Evolutionary conservation across 2,113 vertebrate genomes (phyloP), one percentile per base, ranked within the genome.

Genomic region (Mustelus asterias): DNA sequence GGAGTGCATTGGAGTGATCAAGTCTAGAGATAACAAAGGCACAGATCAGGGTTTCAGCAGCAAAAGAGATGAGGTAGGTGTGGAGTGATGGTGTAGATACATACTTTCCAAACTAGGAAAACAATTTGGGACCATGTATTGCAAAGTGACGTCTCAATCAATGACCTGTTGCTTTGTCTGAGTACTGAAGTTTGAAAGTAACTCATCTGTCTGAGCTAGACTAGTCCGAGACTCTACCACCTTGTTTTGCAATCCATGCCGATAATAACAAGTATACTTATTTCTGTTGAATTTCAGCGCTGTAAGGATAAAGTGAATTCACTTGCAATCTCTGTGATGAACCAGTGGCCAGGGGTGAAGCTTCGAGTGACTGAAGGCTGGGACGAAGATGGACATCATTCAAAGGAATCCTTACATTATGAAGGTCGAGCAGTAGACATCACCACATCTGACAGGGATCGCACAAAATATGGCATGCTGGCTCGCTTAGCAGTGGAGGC

Each of bases 361-460:
- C 97, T 99, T 11, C 97, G 99, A 94, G 99, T 99, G 96, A 99
- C 99, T 0, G 99, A 99, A 96, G 99, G 99, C 96, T 99, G 99
- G 99, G 99, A 99, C 0, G 99, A 99, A 96, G 99, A 99, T 0
- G 99, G 99, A 1, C 98, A 99, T 96, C 99, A 99, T 96, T 98
- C 98, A 33, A 97, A 98, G 0, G 98, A 98, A 96, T 99, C 99
- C 0, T 98, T 99, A 95, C 99, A 99, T 97, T 99, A 99, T 0
- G 99, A 99, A 97, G 99, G 99, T n/a, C 98, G 99, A 0, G 99
- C 99, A 0, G 97, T 99, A 97, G 99, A 99, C 97, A 99, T 99
- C 97, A 99, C 99, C 96, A 99, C 99, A 0, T 98, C 99, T 0
- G 99, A 99, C 97, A 98, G 98, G 0, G 98, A 99, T 96, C 98